phyloP scores from a whole-genome alignment of 2,888 invertebrate genomes.

The Drosophila mulleri region DNA sequence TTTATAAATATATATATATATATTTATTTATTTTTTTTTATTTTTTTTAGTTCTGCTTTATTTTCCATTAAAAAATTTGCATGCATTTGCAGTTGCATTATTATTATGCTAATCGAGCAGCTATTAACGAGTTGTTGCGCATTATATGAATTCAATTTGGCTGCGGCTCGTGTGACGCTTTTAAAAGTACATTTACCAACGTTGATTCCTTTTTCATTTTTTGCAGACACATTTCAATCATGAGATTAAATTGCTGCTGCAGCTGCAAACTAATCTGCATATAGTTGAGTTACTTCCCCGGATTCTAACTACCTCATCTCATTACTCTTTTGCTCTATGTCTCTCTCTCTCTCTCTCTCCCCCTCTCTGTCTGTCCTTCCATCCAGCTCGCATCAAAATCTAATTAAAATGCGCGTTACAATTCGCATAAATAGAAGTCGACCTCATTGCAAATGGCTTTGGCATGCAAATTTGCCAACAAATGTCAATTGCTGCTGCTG shows the following conservation, averaged over 20 bases:
- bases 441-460: slow-evolving; percentile 62
- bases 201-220: slow-evolving; percentile 7
- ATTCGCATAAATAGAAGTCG: slow-evolving; percentile 57
- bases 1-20: background rate
- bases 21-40: background rate
- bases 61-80: slow-evolving; percentile 13
- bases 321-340: background rate
- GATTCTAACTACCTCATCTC: background rate
- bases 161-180: slow-evolving; percentile 51
- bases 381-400: slow-evolving; percentile 38
- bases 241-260: slow-evolving; percentile 14
- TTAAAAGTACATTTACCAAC: slow-evolving; percentile 50
- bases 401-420: slow-evolving; percentile 74
- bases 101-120: slow-evolving; percentile 43
- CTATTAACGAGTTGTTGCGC: background rate
- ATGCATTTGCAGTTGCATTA: slow-evolving; percentile 24
- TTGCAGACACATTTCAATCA: slow-evolving; percentile 11
- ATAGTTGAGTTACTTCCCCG: slow-evolving; percentile 5
- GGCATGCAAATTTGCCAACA: slow-evolving; percentile 64
- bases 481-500: slow-evolving; percentile 40
- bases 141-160: slow-evolving; percentile 15
- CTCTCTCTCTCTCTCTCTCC: background rate
- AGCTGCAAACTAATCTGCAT: slow-evolving; percentile 24
- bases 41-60: too few species aligned
- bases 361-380: background rate